These are phyloP conservation scores for Petroica traversi DNA, from an alignment of 2,113 vertebrate genomes.

Conservation along the genomic window DNA sequence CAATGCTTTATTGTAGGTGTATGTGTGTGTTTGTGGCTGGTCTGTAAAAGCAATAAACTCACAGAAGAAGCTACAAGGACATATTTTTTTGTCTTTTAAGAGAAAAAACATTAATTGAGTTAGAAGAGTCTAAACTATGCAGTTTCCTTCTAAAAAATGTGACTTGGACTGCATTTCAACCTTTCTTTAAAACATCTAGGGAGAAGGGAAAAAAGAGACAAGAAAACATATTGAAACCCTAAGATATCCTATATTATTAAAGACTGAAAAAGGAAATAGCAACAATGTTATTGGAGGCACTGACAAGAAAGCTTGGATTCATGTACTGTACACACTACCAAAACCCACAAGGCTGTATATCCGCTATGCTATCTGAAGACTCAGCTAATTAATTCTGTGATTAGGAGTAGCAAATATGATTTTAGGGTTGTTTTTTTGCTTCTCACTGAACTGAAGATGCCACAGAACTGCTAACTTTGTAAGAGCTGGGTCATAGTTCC, in stretches of 20 bases:
- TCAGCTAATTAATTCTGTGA: conserved; percentile 40
- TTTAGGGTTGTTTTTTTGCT: no score
- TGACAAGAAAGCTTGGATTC: conserved; percentile 63
- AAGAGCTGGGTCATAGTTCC: background rate
- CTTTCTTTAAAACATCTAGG: conserved; percentile 46
- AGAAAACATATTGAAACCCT: background rate
- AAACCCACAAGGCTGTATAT: conserved; percentile 39
- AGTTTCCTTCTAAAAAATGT: conserved; percentile 51
- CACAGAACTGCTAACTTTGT: background rate
- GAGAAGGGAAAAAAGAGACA: background rate
- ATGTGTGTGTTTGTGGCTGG: background rate
- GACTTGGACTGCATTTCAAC: conserved; percentile 57
- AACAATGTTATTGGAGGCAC: conserved; percentile 63
- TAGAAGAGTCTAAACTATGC: conserved; percentile 60
- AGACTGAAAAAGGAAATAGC: conserved; percentile 71
- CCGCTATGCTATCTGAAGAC: conserved; percentile 46
- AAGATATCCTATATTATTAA: conserved; percentile 57
- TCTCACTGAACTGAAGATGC: background rate
- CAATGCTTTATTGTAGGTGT: background rate
- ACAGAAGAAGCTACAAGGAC: conserved; percentile 16
- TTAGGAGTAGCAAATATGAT: background rate
- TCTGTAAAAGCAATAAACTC: background rate
- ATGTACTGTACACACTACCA: background rate
- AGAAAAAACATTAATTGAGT: conserved; percentile 8
- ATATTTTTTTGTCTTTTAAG: conserved; percentile 47